Evolutionary conservation across 2,113 vertebrate species (phyloP).

Genomic region (Semnornis frantzii): DNA sequence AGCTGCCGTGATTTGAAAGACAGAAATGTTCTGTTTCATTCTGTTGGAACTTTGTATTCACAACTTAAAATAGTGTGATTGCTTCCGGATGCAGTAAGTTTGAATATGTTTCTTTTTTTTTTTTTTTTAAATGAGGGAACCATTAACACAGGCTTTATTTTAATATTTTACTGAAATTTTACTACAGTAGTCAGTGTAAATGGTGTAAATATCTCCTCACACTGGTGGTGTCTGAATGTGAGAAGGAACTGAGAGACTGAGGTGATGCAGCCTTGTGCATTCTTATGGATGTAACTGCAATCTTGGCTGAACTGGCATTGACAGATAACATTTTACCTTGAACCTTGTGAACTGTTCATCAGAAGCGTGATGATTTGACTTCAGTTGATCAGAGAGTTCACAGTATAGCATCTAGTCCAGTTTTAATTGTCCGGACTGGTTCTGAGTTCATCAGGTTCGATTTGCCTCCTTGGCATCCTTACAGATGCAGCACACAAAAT

Average conservation of each 20-base stretch:
- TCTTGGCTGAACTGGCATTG: not conserved
- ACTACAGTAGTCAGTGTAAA: not conserved
- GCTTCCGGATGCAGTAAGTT: not conserved
- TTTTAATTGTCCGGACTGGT: not conserved
- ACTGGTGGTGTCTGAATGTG: not conserved
- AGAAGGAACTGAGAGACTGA: not conserved
- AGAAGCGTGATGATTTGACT: not conserved
- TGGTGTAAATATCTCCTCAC: not conserved
- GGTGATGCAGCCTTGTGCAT: not conserved
- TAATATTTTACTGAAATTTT: not conserved
- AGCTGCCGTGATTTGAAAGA: not conserved
- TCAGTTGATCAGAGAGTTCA: not conserved
- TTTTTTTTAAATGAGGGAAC: not conserved
- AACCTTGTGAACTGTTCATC: not conserved
- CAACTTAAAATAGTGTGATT: not conserved
- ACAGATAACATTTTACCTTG: not conserved
- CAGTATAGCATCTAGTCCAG: not conserved
- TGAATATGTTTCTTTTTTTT: not conserved
- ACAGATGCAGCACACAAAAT: not conserved
- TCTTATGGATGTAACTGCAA: not conserved
- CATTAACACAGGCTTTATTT: not conserved
- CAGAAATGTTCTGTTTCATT: not conserved
- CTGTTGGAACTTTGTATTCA: not conserved
- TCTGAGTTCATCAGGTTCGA: not conserved
- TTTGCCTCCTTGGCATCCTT: not conserved